These are phyloP conservation scores for Sebastes wilsoni DNA, from an alignment of 2,797 vertebrate species.

Conservation along the genomic window DNA sequence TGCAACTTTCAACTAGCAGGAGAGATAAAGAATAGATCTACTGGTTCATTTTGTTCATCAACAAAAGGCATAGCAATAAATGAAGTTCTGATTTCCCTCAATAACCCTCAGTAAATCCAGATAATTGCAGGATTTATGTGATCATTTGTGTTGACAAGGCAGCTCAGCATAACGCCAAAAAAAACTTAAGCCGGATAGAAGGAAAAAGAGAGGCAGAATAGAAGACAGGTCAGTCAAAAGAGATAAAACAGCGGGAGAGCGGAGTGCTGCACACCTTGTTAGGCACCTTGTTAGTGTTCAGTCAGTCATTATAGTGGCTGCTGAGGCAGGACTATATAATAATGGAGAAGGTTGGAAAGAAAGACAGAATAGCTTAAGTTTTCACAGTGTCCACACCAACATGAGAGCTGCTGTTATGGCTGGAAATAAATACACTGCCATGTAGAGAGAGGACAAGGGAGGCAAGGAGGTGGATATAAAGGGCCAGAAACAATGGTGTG, in stretches of 20 bases:
- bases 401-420: conserved; percentile 1
- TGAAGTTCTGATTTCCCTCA: not conserved
- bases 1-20: not conserved
- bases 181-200: conserved; percentile 7
- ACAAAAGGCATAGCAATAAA: not conserved
- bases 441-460: not conserved
- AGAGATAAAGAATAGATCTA: not conserved
- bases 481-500: not conserved
- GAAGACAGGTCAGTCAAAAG: conserved; percentile 34
- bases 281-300: conserved; percentile 60
- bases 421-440: conserved; percentile 3
- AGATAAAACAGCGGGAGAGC: conserved; percentile 44
- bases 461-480: not conserved
- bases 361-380: conserved; percentile 4
- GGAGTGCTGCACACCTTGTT: conserved; percentile 45
- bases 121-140: conserved; percentile 25
- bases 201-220: not conserved
- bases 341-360: conserved; percentile 4
- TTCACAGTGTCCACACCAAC: conserved; percentile 1
- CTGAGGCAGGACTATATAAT: conserved; percentile 26
- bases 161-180: conserved; percentile 12
- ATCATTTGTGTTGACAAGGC: conserved; percentile 37
- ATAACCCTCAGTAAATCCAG: not conserved
- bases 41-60: not conserved
- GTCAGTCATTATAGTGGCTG: conserved; percentile 55